Evolutionary conservation across 2,888 invertebrate genomes (phyloP), one percentile per base, ranked within the genome.

Genomic region (Tupiocoris notatus): DNA sequence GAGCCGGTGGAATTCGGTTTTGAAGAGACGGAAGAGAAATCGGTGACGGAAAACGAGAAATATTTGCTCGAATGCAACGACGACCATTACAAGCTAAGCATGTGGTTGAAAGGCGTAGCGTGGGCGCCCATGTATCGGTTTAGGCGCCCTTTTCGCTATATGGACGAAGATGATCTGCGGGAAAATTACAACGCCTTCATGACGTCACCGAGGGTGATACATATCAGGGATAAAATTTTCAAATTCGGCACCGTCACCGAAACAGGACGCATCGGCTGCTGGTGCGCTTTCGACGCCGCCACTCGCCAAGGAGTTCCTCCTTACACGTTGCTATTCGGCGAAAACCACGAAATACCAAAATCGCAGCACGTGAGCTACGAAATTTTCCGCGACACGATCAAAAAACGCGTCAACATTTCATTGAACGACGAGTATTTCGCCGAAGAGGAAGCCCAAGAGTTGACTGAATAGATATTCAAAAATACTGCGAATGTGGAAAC

Each of bases 121-220:
- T 70, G 25, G 25, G 70, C 59, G 7, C 59, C 21, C 57, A 70
- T 70, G 70, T 70, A 70, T 59, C 58, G 24, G n/a, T 58, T 70
- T 18, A 21, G 23, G 6, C 58, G 58, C 2, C 70, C 70, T 9
- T 16, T 70, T 2, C 25, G 3, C 7, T 22, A 24, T 2, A 39
- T 24, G 17, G 25, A 23, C 25, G 7, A 16, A 0, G 6, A 59
- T 0, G n/a, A 21, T 12, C 18, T 23, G 9, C 0, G 12, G 16
- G 70, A 17, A 24, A 59, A 24, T 12, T 70, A 22, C 18, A 59
- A 59, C 12, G 23, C 16, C 16, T 70, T 70, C 17, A 6, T 70
- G 17, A 70, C 21, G 18, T 0, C 70, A 2, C 25, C 59, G 0
- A 7, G 23, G 6, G 2, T 12, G 6, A n/a, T 70, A 17, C 1